Evolutionary conservation across 2,797 vertebrate species (phyloP).

Genomic region (Phrynocephalus vlangalii): DNA sequence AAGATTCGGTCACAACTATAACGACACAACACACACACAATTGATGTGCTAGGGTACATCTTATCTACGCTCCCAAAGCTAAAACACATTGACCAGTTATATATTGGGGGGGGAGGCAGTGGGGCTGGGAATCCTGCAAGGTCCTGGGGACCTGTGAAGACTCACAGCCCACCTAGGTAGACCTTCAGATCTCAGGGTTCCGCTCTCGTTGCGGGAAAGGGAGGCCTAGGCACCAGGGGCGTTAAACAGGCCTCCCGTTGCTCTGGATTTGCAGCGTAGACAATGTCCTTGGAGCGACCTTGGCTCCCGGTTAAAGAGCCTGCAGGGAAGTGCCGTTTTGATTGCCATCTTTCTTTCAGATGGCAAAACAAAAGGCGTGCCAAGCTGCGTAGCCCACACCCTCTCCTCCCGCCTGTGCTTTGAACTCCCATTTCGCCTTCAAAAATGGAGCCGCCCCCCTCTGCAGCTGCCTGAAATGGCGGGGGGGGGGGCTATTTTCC

Average conservation of each 20-base stretch:
- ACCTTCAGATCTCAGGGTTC: background rate
- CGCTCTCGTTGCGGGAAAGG: background rate
- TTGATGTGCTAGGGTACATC: too few species aligned
- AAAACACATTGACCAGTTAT: background rate
- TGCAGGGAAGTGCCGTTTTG: background rate
- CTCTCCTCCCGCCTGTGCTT: background rate
- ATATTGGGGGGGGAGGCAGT: background rate
- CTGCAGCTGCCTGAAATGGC: background rate
- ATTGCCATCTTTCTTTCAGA: constrained; percentile 1
- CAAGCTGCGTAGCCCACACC: fast-evolving
- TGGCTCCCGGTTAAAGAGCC: background rate
- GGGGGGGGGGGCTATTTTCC: constrained; percentile 47
- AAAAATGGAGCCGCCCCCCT: constrained; percentile 34
- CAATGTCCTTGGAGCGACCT: background rate
- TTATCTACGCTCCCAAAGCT: too few species aligned
- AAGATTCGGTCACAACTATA: too few species aligned
- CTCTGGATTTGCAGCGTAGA: background rate
- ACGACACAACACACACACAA: too few species aligned
- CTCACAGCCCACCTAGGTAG: too few species aligned
- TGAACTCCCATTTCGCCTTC: constrained; percentile 27
- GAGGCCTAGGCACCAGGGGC: too few species aligned
- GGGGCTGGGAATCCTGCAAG: background rate
- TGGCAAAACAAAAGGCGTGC: background rate
- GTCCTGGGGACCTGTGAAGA: too few species aligned
- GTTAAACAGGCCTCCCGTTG: background rate